These are phyloP conservation scores for Falco cherrug DNA, from an alignment of 2,797 vertebrate species.

Conservation along the genomic window DNA sequence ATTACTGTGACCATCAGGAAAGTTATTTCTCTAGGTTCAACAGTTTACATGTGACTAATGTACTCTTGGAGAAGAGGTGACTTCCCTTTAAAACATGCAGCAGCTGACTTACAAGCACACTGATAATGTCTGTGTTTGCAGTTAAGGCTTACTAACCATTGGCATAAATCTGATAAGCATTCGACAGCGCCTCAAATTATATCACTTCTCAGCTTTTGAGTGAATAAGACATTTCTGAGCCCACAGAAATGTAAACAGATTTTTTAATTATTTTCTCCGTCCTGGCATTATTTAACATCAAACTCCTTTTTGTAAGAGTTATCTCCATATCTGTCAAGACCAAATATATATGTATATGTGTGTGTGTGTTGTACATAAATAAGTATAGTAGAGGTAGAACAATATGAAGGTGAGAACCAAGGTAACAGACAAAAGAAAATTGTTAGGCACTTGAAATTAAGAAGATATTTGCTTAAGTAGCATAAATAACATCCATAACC, in stretches of 20 bases:
- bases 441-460: background rate
- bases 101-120: background rate
- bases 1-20: conserved; percentile 3
- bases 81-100: background rate
- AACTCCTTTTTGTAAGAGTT: background rate
- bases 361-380: background rate
- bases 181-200: background rate
- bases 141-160: background rate
- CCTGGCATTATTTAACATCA: background rate
- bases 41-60: conserved; percentile 17
- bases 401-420: background rate
- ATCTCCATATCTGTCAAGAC: background rate
- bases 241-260: background rate
- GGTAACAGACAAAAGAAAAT: background rate
- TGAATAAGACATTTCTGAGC: background rate
- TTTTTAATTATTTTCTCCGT: background rate
- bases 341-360: background rate
- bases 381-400: background rate
- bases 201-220: background rate
- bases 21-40: conserved; percentile 35
- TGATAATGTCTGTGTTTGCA: background rate
- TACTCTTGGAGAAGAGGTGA: background rate
- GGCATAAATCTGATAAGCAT: background rate
- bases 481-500: background rate
- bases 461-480: background rate